A percentile compares a stretch with the other conserved stretches of the same genome.
Evolutionary conservation across 2,113 vertebrate genomes (phyloP).

Genomic region (Elephantulus edwardii): DNA sequence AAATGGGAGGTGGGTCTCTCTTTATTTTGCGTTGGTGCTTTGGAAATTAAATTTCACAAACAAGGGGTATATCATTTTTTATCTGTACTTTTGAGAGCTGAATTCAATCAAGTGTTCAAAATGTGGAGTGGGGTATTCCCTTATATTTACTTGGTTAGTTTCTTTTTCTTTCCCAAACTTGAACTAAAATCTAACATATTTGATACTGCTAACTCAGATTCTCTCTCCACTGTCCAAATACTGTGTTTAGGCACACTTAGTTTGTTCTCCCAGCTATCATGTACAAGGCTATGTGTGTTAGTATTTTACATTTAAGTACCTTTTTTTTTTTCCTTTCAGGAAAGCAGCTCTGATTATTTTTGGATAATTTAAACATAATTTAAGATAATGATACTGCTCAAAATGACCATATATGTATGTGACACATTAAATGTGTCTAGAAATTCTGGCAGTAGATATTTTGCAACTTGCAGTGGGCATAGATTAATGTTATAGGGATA

Average conservation of each 20-base stretch:
- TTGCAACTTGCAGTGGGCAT: conserved; percentile 3
- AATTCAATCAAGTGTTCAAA: conserved; percentile 74
- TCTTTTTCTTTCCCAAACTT: conserved; percentile 56
- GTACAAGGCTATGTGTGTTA: conserved; percentile 29
- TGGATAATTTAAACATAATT: conserved; percentile 53
- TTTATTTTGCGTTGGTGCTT: conserved; percentile 78
- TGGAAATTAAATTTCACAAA: conserved; percentile 77
- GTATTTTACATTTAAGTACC: conserved; percentile 53
- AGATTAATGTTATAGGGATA: conserved; percentile 40
- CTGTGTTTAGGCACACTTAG: conserved; percentile 58
- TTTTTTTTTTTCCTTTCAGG: conserved; percentile 9
- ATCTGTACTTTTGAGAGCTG: conserved; percentile 69
- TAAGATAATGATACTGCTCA: conserved; percentile 60
- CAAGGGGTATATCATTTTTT: conserved; percentile 77
- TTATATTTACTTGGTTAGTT: conserved; percentile 63
- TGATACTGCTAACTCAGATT: conserved; percentile 68
- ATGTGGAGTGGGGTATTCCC: conserved; percentile 72
- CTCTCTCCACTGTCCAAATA: conserved; percentile 64
- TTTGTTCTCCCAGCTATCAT: conserved; percentile 62
- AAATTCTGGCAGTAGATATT: conserved; percentile 60
- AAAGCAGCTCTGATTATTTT: conserved; percentile 47
- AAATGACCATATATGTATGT: conserved; percentile 49
- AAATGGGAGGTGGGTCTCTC: conserved; percentile 74
- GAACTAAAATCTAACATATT: conserved; percentile 69
- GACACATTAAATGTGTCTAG: conserved; percentile 19